Evolutionary conservation across 1,140 invertebrate species (phyloP), one percentile per base, ranked within the genome.

Genomic region (Aplysia californica): DNA sequence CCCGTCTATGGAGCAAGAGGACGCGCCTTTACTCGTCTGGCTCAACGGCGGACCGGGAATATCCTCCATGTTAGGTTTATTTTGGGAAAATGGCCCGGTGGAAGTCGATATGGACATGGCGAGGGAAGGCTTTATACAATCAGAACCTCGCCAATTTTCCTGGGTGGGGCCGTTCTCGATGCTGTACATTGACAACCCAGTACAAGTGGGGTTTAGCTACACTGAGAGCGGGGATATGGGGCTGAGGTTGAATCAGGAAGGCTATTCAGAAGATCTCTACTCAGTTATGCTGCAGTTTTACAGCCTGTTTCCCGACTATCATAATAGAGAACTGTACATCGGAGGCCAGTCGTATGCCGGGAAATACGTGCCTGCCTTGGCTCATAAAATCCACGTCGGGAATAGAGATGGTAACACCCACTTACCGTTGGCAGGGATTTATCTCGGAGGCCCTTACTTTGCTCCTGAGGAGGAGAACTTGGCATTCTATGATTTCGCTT

Each of bases 11-110:
- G 58, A 67, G 20, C n/a, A n/a, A n/a, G 3, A 26, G 0, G 21
- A 36, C 3, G 82, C 85, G 18, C 95, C 95, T 0, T 91, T 96
- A 75, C 90, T 96, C 15, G 85, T 96, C 18, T 96, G 95, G 95
- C 91, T 96, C 0, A 95, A 96, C 90, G 95, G 94, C 61, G 91
- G 94, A 15, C 95, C 95, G 0, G 95, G 95, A 0, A 92, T 93
- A 4, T 92, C 93, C 0, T 95, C 95, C 0, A 86, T 96, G 31
- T 94, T 93, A 80, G 95, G 94, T 0, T 87, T 96, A 0, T 96
- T 96, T 78, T 90, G 91, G 0, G 94, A 96, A 89, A 93, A 95
- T 83, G 95, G 95, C 0, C 95, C 95, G 5, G n/a, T 75, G 20
- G 41, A 75, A 41, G 31, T 50, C 6, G 35, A 75, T 21, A 1